Evolutionary conservation across 2,797 vertebrate species (phyloP), one percentile per base, ranked within the genome.

Genomic region (Sternarchorhynchus goeldii): DNA sequence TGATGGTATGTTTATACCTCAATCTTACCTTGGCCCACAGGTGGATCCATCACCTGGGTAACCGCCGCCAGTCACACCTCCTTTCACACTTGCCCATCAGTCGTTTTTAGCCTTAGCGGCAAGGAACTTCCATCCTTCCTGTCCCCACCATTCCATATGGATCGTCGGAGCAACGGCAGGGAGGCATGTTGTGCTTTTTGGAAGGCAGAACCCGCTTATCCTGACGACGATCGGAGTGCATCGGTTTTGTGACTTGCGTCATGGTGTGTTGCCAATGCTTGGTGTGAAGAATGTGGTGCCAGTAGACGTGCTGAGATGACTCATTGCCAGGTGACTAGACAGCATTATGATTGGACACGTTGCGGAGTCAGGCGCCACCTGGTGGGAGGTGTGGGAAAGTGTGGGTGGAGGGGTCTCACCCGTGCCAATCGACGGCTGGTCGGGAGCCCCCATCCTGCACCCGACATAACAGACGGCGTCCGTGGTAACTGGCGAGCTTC

Each of bases 1-100:
- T 87, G 87, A 88, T 88, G 82, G 78, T 73, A 82, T 81, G 83
- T 86, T 84, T 78, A 79, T 79, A 60, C 70, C 56, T 73, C 2
- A n/a, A 70, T 67, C 6, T 68, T 32, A 8, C 25, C 25, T 39
- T 14, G 31, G 14, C 65, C 59, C 59, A 21, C 21, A 32, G 58
- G 59, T 64, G n/a, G 58, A n/a, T 60, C 53, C 75, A 16, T 55
- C 12, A 78, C 29, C 10, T 32, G 39, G 59, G 10, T 29, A 58
- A 77, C 68, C 10, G 36, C 36, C 17, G 39, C 62, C 53, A 21
- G n/a, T 18, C 10, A 14, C 12, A 10, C 12, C 8, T 2, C 10
- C 45, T 12, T 12, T 50, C 45, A 50, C 45, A 50, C 8, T 12
- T 12, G 3, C 1, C 12, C 8, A 12, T 45, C 41, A 2, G 41